Base-by-base conservation (phyloP, 2,113 vertebrate species). In the Lampris megalopsis region DNA sequence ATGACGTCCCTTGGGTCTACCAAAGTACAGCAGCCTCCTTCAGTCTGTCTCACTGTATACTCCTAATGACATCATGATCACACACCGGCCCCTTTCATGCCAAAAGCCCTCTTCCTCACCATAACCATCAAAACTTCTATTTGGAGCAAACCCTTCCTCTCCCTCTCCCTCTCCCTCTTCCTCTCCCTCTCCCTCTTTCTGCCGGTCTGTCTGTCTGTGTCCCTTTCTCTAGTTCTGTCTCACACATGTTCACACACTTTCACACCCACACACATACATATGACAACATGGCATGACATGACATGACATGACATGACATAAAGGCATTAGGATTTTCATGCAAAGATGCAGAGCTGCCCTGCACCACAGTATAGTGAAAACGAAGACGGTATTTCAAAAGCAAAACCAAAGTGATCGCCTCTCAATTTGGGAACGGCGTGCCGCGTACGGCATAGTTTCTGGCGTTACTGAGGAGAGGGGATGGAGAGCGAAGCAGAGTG, bases 11-110 rank as follows among this genome's bases (percentile, higher is more conserved):
- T 11, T 60, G 91, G 92, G 92, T 90, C 75, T 43, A 73, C 82
- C 69, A 57, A 70, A 38, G 87, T 70, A 70, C 81, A 79, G 83
- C 85, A 84, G 86, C 84, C 86, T 89, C 81, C 80, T 89, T 85
- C 83, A 61, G 84, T 73, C 91, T 89, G 90, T 91, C 92, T 92
- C 65, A 80, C 87, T 86, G 86, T 84, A 92, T 91, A 75, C 88
- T 88, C 80, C 89, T 93, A 90, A 93, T 93, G 91, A 92, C 89
- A 92, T 90, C 85, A 88, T 93, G 92, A 93, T 93, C 90, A 92
- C 92, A 91, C 90, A 50, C 75, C 61, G 68, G 73, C 72, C 82
- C 45, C 83, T 88, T 92, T 92, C 88, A 91, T 89, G 87, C 87
- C 90, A 87, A 89, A 83, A 90, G 65, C 79, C 60, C 86, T 88